Evolutionary conservation across 2,113 vertebrate species (phyloP).

Genomic region (Tragelaphus scriptus): DNA sequence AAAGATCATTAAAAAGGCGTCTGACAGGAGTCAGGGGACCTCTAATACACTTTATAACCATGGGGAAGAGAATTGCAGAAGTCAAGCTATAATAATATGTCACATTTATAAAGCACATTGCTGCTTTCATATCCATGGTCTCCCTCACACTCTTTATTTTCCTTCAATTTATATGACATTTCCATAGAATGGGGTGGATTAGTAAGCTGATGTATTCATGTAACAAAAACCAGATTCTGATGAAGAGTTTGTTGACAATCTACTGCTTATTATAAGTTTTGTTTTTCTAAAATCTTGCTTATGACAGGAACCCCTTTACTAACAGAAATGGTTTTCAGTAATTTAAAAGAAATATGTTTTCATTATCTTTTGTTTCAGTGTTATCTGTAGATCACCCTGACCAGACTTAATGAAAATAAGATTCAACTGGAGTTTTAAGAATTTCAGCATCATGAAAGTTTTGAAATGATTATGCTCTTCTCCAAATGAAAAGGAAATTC

Average conservation of each 20-base stretch:
- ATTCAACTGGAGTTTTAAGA: constrained; percentile 43
- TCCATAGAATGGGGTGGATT: not conserved
- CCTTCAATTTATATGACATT: constrained; percentile 29
- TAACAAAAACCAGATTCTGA: not conserved
- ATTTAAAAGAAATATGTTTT: constrained; percentile 42
- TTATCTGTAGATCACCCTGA: not conserved
- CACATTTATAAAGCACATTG: constrained; percentile 15
- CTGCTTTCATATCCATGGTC: constrained; percentile 19
- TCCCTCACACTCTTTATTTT: constrained; percentile 12
- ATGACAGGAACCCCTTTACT: not conserved
- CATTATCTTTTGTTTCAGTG: constrained; percentile 26
- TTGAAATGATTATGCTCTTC: constrained; percentile 43
- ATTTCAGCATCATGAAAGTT: constrained; percentile 29
- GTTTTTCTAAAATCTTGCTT: not conserved
- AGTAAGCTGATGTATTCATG: not conserved
- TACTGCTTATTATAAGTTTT: not conserved
- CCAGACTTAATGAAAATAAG: constrained; percentile 46
- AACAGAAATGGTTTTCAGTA: constrained; percentile 9
- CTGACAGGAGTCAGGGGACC: constrained; percentile 63
- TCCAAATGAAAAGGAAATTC: constrained; percentile 59
- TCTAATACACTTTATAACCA: constrained; percentile 52
- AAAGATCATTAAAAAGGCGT: constrained; percentile 60
- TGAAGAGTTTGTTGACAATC: not conserved
- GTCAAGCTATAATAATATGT: constrained; percentile 43
- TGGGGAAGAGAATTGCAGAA: constrained; percentile 52